Percentiles rank a stretch among this genome's conserved stretches.
Evolutionary conservation across 2,113 vertebrate species (phyloP).

Genomic region (Nycticryphes semicollaris): DNA sequence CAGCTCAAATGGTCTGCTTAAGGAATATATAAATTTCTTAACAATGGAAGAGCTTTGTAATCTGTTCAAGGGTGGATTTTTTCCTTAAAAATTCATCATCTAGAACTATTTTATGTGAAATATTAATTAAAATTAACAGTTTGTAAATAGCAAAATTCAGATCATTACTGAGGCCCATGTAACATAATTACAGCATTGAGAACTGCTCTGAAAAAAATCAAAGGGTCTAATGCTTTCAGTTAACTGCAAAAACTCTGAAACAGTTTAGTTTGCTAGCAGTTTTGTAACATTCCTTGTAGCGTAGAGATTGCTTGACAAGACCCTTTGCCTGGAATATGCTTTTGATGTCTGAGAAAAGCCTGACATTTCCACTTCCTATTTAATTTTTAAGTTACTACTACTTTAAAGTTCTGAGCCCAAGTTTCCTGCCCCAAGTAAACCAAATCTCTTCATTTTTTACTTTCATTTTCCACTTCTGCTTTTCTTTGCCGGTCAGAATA

Average conservation of each 20-base stretch:
- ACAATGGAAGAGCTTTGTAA: neutral
- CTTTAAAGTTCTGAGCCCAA: conserved; percentile 8
- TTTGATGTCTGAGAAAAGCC: neutral
- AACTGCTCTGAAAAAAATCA: neutral
- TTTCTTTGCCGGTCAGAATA: neutral
- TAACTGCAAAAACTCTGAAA: neutral
- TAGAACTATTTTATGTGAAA: neutral
- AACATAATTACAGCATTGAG: neutral
- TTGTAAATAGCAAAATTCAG: neutral
- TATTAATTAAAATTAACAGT: neutral
- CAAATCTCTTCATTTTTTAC: neutral
- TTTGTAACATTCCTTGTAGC: neutral
- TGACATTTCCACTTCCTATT: conserved; percentile 1
- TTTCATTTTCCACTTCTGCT: conserved; percentile 56
- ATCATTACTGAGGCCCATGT: neutral
- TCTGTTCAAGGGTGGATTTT: neutral
- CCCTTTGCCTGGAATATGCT: neutral
- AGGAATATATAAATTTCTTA: neutral
- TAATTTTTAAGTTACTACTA: conserved; percentile 21
- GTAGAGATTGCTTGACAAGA: neutral
- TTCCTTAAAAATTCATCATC: neutral
- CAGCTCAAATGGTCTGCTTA: neutral
- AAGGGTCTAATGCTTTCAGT: neutral
- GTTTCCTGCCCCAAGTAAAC: conserved; percentile 5
- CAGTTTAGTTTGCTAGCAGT: neutral